phyloP scores from a whole-genome alignment of 53 echinoderm and acorn worm genomes.

The Temnopleurus reevesii region DNA sequence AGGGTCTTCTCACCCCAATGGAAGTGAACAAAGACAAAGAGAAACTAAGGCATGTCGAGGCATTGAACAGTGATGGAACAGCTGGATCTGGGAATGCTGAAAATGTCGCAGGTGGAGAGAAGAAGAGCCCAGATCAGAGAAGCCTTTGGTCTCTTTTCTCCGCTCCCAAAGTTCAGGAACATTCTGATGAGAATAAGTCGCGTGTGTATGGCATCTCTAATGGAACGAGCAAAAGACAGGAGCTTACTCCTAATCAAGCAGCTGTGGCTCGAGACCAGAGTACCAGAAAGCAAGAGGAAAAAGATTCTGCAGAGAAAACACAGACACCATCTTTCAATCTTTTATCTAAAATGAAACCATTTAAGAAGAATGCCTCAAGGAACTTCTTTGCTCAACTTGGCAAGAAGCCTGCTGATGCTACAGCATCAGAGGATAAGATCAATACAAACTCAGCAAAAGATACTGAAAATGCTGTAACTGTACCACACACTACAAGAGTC shows the following conservation, averaged over 20 bases:
- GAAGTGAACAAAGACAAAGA: neutral
- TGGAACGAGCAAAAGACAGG: neutral
- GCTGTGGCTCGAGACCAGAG: neutral
- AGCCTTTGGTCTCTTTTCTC: constrained; percentile 47
- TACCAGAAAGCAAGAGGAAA: neutral
- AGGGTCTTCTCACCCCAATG: constrained; percentile 10
- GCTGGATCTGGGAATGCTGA: neutral
- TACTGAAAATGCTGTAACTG: neutral
- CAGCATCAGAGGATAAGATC: neutral
- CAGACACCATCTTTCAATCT: constrained; percentile 12
- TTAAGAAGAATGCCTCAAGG: neutral
- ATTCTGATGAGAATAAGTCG: neutral
- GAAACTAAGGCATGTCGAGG: neutral
- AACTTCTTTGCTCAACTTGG: constrained; percentile 28
- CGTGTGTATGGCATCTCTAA: neutral
- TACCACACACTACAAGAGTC: neutral
- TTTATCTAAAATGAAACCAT: constrained; percentile 42
- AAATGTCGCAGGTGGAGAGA: neutral
- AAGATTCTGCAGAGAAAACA: neutral
- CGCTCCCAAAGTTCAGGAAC: constrained; percentile 4
- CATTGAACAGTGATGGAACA: neutral
- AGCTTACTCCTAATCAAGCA: neutral
- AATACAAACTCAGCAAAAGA: neutral
- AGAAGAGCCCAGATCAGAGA: constrained; percentile 31
- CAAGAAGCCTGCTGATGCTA: neutral